Base-by-base conservation (phyloP, 2,888 invertebrate genomes). In the Dryobota labecula region DNA sequence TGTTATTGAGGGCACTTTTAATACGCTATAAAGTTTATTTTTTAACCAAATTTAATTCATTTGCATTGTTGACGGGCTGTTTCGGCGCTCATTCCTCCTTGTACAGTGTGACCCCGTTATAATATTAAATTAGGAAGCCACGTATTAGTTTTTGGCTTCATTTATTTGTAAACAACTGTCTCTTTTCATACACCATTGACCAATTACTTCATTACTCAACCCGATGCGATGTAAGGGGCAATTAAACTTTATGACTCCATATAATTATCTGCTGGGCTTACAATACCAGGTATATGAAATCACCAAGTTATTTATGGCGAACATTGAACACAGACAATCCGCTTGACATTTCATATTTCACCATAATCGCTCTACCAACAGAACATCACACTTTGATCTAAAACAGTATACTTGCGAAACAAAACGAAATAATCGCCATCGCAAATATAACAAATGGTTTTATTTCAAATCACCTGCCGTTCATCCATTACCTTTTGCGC, bases 391-490 rank as follows among this genome's bases (percentile, higher is more conserved):
- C 87, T 86, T 88, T 88, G 84, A 90, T 90, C 88, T 90, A 84
- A 75, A 85, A 80, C 73, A 73, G 87, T 83, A 81, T 56, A 76
- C 81, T 78, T 83, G 80, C 84, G 73, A 86, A 82, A 78, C 83
- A 79, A 83, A 84, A 82, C 73, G 66, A 83, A 83, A 78, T 83
- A 78, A 76, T 73, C 78, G 70, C 83, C 82, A 82, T 84, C 68
- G 84, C 87, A 81, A 84, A 86, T 84, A 86, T 86, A 87, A 88
- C 87, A 87, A 86, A 90, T 88, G 86, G 83, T 86, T 84, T 84
- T 87, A 87, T 87, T 86, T 86, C 85, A 84, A 86, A 89, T 88
- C 90, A 89, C 88, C 90, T 90, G 90, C 86, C 78, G 83, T 83
- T 73, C 90, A 87, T 90, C 88, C 84, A 89, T 90, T 88, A 86